Evolutionary conservation across 2,113 vertebrate genomes (phyloP), one percentile per base, ranked within the genome.

Genomic region (Spea bombifrons): DNA sequence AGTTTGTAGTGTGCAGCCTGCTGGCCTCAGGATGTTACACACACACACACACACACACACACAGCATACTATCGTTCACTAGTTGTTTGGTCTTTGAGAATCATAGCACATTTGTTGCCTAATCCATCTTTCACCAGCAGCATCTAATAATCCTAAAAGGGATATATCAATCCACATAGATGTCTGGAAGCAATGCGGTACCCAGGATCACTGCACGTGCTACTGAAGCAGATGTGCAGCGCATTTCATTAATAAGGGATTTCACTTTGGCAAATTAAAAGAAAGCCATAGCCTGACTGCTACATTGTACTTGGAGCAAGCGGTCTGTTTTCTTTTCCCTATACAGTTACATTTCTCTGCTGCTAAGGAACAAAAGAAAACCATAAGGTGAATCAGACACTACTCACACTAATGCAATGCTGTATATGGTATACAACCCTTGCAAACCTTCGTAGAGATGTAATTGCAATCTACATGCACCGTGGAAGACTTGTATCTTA

Each of bases 171-270:
- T 16, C 44, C 16, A 55, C 9, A 64, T 7, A 17, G 50, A 17
- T 8, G 68, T 49, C 46, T 8, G 15, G 66, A 10, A 10, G 48
- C 59, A 46, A n/a, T 53, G 57, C 30, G 47, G n/a, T 71, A 53
- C 43, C 43, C 4, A 63, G 43, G 48, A 43, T 69, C 66, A 48
- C 8, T 30, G 47, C 13, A 16, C 15, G 64, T 16, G 48, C 8
- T 16, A 13, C 17, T 47, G 44, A 50, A 49, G 59, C 68, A 78
- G 67, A 71, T 78, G 76, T 71, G 57, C 17, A 52, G 46, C 48
- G 46, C 44, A 8, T 47, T 61, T 73, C 70, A 79, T 73, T 79
- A 79, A 73, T 50, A 79, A 16, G 59, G 68, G 70, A 73, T 73
- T 79, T 79, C 13, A 71, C 15, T 52, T 63, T 4, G 6, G n/a